phyloP scores from a whole-genome alignment of 2,888 invertebrate species.

The Amblyjoppa fuscipennis region DNA sequence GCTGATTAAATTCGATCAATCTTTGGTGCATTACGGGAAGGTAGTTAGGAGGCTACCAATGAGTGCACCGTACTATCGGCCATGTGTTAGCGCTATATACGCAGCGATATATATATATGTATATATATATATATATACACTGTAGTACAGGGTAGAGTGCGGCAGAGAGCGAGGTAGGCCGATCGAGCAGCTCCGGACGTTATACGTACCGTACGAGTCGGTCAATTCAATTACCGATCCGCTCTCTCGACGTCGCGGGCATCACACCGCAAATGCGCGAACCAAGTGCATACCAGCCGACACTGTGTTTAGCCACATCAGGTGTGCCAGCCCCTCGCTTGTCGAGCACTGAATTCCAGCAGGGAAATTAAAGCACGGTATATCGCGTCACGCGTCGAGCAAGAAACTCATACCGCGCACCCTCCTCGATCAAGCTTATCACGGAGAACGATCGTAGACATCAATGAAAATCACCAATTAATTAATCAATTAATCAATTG shows the following conservation, averaged over 20 bases:
- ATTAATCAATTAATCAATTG: background rate
- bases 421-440: background rate
- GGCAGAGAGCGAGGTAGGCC: conserved; percentile 7
- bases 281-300: conserved; percentile 26
- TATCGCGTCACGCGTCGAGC: conserved; percentile 13
- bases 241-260: conserved; percentile 34
- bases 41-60: conserved; percentile 44
- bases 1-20: conserved; percentile 58
- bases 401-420: background rate
- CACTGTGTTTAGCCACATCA: conserved; percentile 24
- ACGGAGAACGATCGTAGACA: background rate
- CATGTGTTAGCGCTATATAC: background rate
- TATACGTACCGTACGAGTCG: conserved; percentile 47
- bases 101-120: background rate
- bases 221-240: conserved; percentile 60
- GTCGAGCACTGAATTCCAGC: conserved; percentile 13
- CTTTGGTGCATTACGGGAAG: conserved; percentile 57
- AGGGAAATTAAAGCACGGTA: conserved; percentile 19
- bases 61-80: conserved; percentile 1
- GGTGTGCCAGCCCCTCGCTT: background rate
- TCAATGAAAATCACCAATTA: background rate
- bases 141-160: background rate
- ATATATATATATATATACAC: background rate
- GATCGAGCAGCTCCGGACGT: conserved; percentile 50
- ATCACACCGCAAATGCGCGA: conserved; percentile 27